Evolutionary conservation across 2,797 vertebrate species (phyloP).

Genomic region (Mus minutoides): DNA sequence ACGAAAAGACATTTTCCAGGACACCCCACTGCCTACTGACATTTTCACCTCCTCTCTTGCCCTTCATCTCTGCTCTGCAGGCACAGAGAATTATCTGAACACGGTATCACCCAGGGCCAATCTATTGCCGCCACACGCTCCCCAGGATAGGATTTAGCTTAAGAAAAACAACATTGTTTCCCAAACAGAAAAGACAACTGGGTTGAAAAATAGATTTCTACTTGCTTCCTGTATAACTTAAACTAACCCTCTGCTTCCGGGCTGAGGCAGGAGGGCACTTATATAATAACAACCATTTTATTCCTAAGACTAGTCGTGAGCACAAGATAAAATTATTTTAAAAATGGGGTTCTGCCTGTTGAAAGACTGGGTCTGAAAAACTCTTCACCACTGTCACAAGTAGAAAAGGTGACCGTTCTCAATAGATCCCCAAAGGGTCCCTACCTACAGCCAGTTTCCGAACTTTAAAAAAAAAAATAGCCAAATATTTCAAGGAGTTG

Average conservation of each 20-base stretch:
- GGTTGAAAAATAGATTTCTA: background rate
- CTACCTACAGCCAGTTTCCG: background rate
- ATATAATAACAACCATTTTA: constrained; percentile 18
- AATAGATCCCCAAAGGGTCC: background rate
- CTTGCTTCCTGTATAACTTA: background rate
- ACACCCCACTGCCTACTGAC: constrained; percentile 30
- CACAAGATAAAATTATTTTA: constrained; percentile 18
- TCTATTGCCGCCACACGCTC: constrained; percentile 6
- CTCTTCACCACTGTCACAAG: background rate
- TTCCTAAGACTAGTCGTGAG: background rate
- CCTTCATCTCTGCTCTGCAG: constrained; percentile 48
- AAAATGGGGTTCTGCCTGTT: background rate
- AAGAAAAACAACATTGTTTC: constrained; percentile 47
- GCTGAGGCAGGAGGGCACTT: background rate
- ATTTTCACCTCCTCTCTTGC: constrained; percentile 31
- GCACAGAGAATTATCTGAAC: constrained; percentile 30
- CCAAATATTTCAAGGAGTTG: constrained; percentile 47
- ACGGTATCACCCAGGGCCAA: background rate
- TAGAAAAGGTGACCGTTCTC: background rate
- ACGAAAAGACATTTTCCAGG: constrained; percentile 27
- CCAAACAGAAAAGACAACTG: background rate
- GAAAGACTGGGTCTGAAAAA: background rate
- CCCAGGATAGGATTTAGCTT: constrained; percentile 30
- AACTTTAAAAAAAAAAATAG: background rate
- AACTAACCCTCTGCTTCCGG: constrained; percentile 17